Evolutionary conservation across 2,888 invertebrate species (phyloP).

Genomic region (Choreutis nemorana): DNA sequence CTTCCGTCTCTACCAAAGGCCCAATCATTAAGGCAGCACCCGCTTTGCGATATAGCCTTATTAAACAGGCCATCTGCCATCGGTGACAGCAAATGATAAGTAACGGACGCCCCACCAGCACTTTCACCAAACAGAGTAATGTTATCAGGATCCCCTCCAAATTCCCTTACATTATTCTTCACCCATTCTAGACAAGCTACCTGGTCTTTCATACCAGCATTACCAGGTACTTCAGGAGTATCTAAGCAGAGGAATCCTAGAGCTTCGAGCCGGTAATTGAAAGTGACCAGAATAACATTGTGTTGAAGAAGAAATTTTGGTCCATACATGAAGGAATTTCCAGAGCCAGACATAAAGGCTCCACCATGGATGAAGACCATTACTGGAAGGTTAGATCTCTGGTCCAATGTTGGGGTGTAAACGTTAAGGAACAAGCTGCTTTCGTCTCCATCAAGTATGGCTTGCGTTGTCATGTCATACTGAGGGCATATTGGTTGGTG

Average conservation of each 20-base stretch:
- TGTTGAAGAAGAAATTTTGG: slow-evolving; percentile 39
- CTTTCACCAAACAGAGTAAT: slow-evolving; percentile 49
- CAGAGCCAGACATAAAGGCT: slow-evolving; percentile 36
- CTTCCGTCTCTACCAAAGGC: slow-evolving; percentile 18
- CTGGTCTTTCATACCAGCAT: slow-evolving; percentile 46
- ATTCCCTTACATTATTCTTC: slow-evolving; percentile 29
- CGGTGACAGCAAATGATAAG: slow-evolving; percentile 41
- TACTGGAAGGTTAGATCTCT: slow-evolving; percentile 26
- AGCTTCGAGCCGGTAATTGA: slow-evolving; percentile 40
- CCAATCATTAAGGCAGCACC: slow-evolving; percentile 33
- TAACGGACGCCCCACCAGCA: slow-evolving; percentile 39
- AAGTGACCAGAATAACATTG: slow-evolving; percentile 42
- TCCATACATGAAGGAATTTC: slow-evolving; percentile 30
- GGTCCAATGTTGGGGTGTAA: slow-evolving; percentile 23
- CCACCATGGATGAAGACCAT: slow-evolving; percentile 54
- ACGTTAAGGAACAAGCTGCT: slow-evolving; percentile 41
- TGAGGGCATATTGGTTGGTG: slow-evolving; percentile 42
- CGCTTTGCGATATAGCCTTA: slow-evolving; percentile 44
- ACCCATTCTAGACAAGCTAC: slow-evolving; percentile 35
- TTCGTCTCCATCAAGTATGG: slow-evolving; percentile 27
- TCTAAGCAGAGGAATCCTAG: slow-evolving; percentile 27
- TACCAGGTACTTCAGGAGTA: slow-evolving; percentile 36
- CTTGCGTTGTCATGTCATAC: slow-evolving; percentile 21
- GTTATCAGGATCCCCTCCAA: slow-evolving; percentile 37
- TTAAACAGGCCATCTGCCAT: slow-evolving; percentile 43